These are phyloP conservation scores for Redunca redunca DNA, from an alignment of 2,113 vertebrate genomes.

Conservation along the genomic window DNA sequence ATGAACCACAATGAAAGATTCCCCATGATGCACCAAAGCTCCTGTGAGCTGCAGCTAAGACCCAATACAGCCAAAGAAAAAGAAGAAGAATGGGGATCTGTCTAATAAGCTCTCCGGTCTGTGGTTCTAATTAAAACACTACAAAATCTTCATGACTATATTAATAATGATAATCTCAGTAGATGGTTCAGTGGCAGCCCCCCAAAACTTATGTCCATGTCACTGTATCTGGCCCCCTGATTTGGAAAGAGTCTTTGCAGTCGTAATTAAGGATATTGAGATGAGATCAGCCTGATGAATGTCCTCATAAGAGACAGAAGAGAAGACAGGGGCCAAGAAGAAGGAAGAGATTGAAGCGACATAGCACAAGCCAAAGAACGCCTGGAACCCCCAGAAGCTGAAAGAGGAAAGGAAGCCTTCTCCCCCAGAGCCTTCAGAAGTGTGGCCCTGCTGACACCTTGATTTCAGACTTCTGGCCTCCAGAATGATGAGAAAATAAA, in stretches of 20 bases:
- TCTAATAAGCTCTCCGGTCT: neutral
- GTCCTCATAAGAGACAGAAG: neutral
- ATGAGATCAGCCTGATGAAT: neutral
- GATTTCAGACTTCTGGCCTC: neutral
- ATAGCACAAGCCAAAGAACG: neutral
- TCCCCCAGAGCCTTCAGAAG: neutral
- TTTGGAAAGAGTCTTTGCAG: slow-evolving; percentile 3
- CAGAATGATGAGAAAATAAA: neutral
- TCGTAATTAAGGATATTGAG: slow-evolving; percentile 32
- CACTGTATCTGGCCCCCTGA: neutral
- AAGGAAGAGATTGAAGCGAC: neutral
- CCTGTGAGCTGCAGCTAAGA: neutral
- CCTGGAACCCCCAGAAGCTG: neutral
- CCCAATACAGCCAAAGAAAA: neutral
- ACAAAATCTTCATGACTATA: neutral
- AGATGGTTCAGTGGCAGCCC: neutral
- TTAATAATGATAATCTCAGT: neutral
- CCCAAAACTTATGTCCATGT: neutral
- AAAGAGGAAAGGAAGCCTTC: neutral
- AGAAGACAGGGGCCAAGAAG: neutral
- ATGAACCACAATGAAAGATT: neutral
- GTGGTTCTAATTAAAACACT: slow-evolving; percentile 1
- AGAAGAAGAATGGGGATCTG: neutral
- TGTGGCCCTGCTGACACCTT: neutral
- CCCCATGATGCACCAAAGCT: neutral